A percentile compares a stretch with the other conserved stretches of the same genome.
These are phyloP conservation scores for Eretmochelys imbricata DNA, from an alignment of 2,113 vertebrate species.

Conservation along the genomic window DNA sequence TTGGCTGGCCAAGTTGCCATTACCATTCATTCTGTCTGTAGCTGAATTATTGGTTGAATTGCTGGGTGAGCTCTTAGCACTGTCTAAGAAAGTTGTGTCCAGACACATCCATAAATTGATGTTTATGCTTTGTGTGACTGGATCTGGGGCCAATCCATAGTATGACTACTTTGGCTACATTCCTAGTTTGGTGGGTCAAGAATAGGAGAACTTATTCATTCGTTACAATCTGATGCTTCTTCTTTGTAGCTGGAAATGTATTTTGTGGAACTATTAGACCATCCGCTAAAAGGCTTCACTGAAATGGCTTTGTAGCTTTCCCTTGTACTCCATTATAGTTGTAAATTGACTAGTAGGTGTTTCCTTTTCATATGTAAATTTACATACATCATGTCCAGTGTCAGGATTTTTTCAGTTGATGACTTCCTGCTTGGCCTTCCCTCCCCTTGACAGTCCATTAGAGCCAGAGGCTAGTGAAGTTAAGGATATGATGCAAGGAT, in stretches of 20 bases:
- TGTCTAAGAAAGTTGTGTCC: background rate
- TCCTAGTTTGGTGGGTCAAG: accelerated
- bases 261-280: background rate
- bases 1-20: background rate
- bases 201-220: background rate
- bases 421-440: background rate
- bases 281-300: background rate
- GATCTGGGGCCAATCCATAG: accelerated
- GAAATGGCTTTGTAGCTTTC: background rate
- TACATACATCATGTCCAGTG: background rate
- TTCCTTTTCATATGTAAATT: background rate
- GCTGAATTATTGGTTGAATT: background rate
- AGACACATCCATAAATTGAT: background rate
- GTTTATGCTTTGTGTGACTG: background rate
- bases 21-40: background rate
- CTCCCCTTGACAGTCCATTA: background rate
- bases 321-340: background rate
- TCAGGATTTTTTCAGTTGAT: background rate
- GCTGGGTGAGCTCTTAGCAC: background rate
- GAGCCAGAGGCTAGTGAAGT: background rate
- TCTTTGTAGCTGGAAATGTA: background rate
- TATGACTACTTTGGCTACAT: background rate
- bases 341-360: background rate
- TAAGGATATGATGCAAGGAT: background rate
- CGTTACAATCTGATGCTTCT: background rate